Evolutionary conservation across 2,888 invertebrate species (phyloP), one percentile per base, ranked within the genome.

Genomic region (Trachelus iudaicus): DNA sequence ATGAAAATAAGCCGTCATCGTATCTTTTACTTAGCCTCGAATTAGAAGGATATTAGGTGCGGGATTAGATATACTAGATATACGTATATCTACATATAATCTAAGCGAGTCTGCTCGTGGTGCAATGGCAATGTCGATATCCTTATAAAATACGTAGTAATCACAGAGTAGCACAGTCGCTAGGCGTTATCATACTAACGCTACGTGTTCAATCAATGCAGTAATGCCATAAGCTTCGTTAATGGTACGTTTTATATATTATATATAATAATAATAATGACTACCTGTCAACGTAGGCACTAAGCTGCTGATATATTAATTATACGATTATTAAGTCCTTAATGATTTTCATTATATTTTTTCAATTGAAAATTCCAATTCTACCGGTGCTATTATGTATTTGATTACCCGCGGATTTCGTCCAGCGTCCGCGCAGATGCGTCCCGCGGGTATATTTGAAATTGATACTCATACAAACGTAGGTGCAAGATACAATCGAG

Each of bases 81-180:
- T 23, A 56, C 2, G 23, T 23, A 56, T 56, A 56, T 56, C 56
- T 56, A 56, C 23, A 9, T 56, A 23, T 56, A 56, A 56, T 56
- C 30, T 31, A 34, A n/a, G 34, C 73, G 40, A 76, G 34, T 76
- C 30, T 40, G 31, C 34, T 23, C 0, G 35, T 35, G 33, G 74
- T 37, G 74, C 74, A 23, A 35, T 31, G 23, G 9, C 23, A 23
- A 56, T 23, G 9, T 56, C 56, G 56, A 33, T 74, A 74, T 35
- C 37, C 34, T 37, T 75, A 75, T n/a, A 68, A 68, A 75, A 15
- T 77, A 76, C 69, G 15, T 69, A 35, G 83, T 81, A 86, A 87
- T 87, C 87, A 86, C 87, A 87, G 87, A 85, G 81, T 86, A 86
- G 87, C 86, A 85, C 84, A 86, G 84, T 85, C 81, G 83, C 82